Conservation (phyloP, 2,888 invertebrate species). For the Malthinus seriepunctatus region DNA sequence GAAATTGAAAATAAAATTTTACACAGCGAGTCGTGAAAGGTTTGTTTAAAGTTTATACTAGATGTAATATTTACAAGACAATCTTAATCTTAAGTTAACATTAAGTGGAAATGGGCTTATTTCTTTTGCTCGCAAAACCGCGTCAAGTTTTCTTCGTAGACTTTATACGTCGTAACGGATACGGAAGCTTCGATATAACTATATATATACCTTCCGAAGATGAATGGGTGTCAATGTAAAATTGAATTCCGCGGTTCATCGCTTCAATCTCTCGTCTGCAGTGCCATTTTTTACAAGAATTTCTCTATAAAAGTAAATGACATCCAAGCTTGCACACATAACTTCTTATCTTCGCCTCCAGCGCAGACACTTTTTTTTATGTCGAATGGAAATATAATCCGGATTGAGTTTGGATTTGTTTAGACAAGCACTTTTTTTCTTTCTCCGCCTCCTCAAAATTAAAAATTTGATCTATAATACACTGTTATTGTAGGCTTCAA, state of each 20-base stretch:
- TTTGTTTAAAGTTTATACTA: no score
- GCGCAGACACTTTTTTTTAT: slow-evolving; percentile 40
- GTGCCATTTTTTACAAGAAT: slow-evolving; percentile 48
- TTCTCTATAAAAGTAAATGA: slow-evolving; percentile 50
- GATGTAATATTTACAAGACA: no score
- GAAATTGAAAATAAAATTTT: no score
- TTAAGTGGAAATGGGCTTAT: neutral
- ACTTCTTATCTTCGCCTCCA: slow-evolving; percentile 46
- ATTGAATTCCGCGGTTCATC: slow-evolving; percentile 72
- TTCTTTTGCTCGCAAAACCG: slow-evolving; percentile 14
- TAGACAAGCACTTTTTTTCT: slow-evolving; percentile 36
- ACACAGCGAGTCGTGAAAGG: no score
- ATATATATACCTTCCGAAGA: slow-evolving; percentile 37
- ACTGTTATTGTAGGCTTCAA: no score
- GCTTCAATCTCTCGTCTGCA: slow-evolving; percentile 58
- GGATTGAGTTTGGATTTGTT: slow-evolving; percentile 40
- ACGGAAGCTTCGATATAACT: slow-evolving; percentile 4
- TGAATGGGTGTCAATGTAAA: slow-evolving; percentile 64
- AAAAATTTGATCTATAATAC: no score
- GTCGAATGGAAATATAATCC: slow-evolving; percentile 39
- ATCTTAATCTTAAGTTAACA: no score
- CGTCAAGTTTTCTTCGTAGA: slow-evolving; percentile 20
- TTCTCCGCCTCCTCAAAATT: no score
- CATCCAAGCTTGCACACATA: slow-evolving; percentile 45
- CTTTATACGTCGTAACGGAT: slow-evolving; percentile 20